A percentile compares a stretch with the other conserved stretches of the same genome.
Evolutionary conservation across 2,888 invertebrate genomes (phyloP).

Genomic region (Aspidiotus destructor): DNA sequence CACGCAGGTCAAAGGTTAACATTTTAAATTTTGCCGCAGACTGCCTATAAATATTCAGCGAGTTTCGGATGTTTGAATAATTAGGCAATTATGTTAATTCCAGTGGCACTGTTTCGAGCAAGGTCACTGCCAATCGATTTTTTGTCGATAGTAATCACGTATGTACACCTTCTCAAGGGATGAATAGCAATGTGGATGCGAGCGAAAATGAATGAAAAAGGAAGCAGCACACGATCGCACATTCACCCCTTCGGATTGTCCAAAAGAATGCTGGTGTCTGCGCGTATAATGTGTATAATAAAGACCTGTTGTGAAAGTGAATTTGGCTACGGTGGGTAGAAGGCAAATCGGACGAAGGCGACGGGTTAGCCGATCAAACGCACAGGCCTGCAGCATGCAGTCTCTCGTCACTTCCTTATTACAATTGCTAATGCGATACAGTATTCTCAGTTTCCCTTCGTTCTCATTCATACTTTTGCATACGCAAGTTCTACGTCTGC

Average conservation of each 20-base stretch:
- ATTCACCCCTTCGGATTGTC: background rate
- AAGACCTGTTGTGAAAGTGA: conserved; percentile 8
- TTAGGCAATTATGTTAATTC: conserved; percentile 29
- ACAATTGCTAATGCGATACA: conserved; percentile 39
- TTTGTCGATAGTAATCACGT: conserved; percentile 23
- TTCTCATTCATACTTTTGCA: conserved; percentile 40
- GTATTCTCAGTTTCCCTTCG: conserved; percentile 35
- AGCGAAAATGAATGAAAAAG: conserved; percentile 5
- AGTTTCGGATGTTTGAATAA: conserved; percentile 28
- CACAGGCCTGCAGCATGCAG: conserved; percentile 11
- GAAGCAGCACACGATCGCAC: background rate
- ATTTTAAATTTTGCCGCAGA: conserved; percentile 9
- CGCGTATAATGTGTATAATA: conserved; percentile 6
- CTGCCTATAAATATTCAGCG: conserved; percentile 29
- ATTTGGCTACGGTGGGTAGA: conserved; percentile 7
- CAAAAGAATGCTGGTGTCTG: background rate
- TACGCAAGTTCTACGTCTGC: conserved; percentile 36
- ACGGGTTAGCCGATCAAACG: background rate
- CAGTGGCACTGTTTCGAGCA: conserved; percentile 8
- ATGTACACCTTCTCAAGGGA: background rate
- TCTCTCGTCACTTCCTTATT: conserved; percentile 37
- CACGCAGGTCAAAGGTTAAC: conserved; percentile 5
- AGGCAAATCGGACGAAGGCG: background rate
- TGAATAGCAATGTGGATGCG: background rate
- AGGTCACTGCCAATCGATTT: conserved; percentile 28